Percentiles rank a stretch among this genome's conserved stretches.
phyloP scores from a whole-genome alignment of 2,797 vertebrate species.

The Philypnodon macrostomus region DNA sequence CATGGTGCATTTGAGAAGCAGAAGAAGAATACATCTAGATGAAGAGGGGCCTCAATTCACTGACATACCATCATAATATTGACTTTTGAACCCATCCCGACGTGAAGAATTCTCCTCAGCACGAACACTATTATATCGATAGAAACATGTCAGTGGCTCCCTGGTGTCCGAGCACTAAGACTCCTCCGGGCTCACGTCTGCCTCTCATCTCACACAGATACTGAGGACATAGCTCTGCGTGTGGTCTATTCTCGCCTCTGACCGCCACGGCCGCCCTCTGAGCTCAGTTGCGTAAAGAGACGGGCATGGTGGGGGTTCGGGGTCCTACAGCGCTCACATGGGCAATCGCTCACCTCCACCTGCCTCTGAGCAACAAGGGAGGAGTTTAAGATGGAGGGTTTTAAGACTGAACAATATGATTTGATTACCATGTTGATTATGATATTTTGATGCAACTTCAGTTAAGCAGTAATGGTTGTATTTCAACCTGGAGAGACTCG shows the following conservation, averaged over 20 bases:
- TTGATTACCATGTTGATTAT: too few species aligned
- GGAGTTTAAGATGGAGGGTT: too few species aligned
- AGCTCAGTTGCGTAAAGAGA: slow-evolving; percentile 49
- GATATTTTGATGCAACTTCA: too few species aligned
- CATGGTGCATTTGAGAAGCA: too few species aligned
- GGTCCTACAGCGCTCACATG: slow-evolving; percentile 27
- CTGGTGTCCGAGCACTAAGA: slow-evolving; percentile 24
- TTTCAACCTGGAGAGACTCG: too few species aligned
- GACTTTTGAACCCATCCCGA: slow-evolving; percentile 7
- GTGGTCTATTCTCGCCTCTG: slow-evolving; percentile 28
- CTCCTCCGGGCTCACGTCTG: slow-evolving; percentile 11
- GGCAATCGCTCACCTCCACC: slow-evolving; percentile 30
- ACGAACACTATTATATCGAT: neutral
- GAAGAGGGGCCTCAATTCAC: too few species aligned
- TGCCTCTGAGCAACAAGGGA: neutral
- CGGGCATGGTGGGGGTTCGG: slow-evolving; percentile 18
- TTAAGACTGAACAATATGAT: too few species aligned
- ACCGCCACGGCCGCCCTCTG: slow-evolving; percentile 17
- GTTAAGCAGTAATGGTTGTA: too few species aligned
- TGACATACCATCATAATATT: too few species aligned
- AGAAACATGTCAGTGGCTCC: slow-evolving; percentile 36
- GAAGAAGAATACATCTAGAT: too few species aligned
- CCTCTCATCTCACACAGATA: slow-evolving; percentile 24
- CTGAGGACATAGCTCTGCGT: slow-evolving; percentile 37
- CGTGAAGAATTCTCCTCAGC: neutral